Evolutionary conservation across 1,140 invertebrate species (phyloP).

Genomic region (Macrostomum lignano): DNA sequence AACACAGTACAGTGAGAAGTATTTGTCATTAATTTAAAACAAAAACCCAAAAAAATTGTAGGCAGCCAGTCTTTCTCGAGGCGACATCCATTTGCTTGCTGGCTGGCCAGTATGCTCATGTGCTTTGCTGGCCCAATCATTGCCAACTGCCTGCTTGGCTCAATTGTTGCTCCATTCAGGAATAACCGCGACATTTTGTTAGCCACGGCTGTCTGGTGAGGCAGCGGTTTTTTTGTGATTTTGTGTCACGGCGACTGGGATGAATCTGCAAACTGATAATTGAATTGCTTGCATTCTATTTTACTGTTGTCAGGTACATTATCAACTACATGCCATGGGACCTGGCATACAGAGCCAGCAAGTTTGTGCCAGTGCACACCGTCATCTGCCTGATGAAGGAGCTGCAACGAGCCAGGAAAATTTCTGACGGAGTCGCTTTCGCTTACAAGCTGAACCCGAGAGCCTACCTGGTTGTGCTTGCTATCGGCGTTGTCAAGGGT

Average conservation of each 20-base stretch:
- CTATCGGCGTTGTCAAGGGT: no score
- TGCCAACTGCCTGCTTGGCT: constrained; percentile 64
- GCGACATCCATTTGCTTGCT: constrained; percentile 82
- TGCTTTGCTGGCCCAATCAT: constrained; percentile 84
- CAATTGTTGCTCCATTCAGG: constrained; percentile 67
- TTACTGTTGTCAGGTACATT: constrained; percentile 86
- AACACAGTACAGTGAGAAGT: no score
- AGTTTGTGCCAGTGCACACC: constrained; percentile 76
- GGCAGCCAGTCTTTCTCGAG: constrained; percentile 66
- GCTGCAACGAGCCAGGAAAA: constrained; percentile 70
- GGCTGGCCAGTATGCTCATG: constrained; percentile 87
- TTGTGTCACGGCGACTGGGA: no score
- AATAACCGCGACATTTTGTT: constrained; percentile 64
- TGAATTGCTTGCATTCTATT: no score
- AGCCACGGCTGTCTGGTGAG: constrained; percentile 68
- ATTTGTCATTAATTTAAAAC: no score
- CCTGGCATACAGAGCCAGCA: constrained; percentile 70
- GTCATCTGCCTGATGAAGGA: constrained; percentile 74
- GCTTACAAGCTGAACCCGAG: no score
- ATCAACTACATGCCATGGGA: constrained; percentile 96
- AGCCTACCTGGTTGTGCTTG: no score
- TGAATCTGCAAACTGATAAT: no score
- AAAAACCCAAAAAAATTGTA: no score
- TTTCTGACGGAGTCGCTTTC: constrained; percentile 78
- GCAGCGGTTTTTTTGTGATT: no score